Percentiles rank a stretch among this genome's conserved stretches.
These are phyloP conservation scores for Ceratosolen fusciceps DNA, from an alignment of 1,140 invertebrate genomes.

Conservation along the genomic window DNA sequence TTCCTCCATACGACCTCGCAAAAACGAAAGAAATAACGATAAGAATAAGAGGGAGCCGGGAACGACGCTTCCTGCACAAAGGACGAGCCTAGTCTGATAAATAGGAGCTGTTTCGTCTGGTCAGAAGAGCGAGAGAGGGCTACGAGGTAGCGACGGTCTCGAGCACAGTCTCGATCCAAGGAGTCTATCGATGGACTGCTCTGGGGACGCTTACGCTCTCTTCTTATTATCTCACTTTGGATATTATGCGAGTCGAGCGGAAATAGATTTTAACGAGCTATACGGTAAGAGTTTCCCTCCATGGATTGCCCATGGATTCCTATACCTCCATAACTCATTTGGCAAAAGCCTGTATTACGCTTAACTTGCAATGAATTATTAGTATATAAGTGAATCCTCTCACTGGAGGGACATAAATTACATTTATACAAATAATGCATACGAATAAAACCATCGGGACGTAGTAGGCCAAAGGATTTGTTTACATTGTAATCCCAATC, in stretches of 20 bases:
- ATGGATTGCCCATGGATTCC: background rate
- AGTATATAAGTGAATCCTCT: background rate
- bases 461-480: too few relatives aligned
- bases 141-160: background rate
- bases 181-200: too few relatives aligned
- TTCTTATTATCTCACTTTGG: background rate
- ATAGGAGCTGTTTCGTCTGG: background rate
- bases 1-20: background rate
- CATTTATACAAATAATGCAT: background rate
- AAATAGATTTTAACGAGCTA: slow-evolving; percentile 20
- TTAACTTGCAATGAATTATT: background rate
- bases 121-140: slow-evolving; percentile 12
- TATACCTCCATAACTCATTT: background rate
- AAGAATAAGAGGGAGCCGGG: background rate
- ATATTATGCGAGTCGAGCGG: background rate
- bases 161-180: background rate
- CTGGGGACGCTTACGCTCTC: background rate
- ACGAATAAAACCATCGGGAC: too few relatives aligned
- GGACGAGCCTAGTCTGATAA: background rate
- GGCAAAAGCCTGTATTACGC: background rate
- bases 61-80: slow-evolving; percentile 18
- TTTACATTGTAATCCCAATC: too few relatives aligned
- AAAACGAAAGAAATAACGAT: slow-evolving; percentile 6
- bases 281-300: background rate
- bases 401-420: too few relatives aligned